Evolutionary conservation across 37 sponge, comb jelly and placozoan species (phyloP).

Genomic region (Diacarnus erythraeanus): DNA sequence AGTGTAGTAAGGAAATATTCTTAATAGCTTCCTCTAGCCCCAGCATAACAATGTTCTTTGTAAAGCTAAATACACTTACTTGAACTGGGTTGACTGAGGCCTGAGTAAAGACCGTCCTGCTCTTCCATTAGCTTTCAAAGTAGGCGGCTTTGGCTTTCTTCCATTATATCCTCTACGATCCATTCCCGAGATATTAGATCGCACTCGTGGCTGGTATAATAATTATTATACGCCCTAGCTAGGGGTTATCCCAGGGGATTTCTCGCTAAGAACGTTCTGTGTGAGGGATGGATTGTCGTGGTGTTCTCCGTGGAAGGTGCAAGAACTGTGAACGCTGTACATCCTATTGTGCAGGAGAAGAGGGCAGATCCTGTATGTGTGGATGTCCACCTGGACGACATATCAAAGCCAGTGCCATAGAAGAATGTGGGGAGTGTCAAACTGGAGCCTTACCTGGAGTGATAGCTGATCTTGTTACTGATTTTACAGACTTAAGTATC

Average conservation of each 20-base stretch:
- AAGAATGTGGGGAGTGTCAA: background rate
- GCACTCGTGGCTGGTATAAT: too few relatives aligned
- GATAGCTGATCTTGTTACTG: background rate
- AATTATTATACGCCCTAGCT: too few relatives aligned
- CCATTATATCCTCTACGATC: too few relatives aligned
- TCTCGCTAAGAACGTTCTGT: background rate
- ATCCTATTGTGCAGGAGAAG: background rate
- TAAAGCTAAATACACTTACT: too few relatives aligned
- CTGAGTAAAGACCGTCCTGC: too few relatives aligned
- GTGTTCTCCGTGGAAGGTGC: slow-evolving; percentile 36
- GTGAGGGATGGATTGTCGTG: slow-evolving; percentile 30
- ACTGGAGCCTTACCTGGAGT: background rate
- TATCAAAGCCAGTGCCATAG: background rate
- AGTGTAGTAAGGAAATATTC: too few relatives aligned
- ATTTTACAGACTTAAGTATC: background rate
- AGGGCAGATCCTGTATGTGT: background rate
- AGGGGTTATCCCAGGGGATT: background rate
- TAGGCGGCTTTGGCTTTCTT: too few relatives aligned
- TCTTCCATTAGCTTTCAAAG: too few relatives aligned
- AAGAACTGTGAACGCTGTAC: slow-evolving; percentile 31
- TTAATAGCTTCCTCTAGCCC: too few relatives aligned
- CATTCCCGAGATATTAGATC: too few relatives aligned
- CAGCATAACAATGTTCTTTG: too few relatives aligned
- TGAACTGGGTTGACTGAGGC: too few relatives aligned
- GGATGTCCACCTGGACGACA: slow-evolving; percentile 36